A percentile compares a stretch with the other conserved stretches of the same genome.
These are phyloP conservation scores for Sesamia inferens DNA, from an alignment of 2,888 invertebrate species.

Conservation along the genomic window DNA sequence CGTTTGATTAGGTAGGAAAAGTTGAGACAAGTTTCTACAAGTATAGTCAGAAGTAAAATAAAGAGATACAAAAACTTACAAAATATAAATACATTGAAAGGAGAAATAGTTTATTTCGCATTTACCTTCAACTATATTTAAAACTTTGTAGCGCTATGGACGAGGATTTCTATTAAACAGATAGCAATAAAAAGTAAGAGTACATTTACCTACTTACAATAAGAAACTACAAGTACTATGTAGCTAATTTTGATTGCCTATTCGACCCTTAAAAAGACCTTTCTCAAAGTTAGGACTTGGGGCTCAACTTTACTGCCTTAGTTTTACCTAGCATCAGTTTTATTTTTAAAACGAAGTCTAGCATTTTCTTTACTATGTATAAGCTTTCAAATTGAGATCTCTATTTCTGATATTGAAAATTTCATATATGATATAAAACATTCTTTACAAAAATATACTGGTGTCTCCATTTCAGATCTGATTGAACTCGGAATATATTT, in stretches of 20 bases:
- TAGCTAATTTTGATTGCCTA: constrained; percentile 53
- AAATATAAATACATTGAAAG: constrained; percentile 49
- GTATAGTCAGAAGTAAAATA: constrained; percentile 68
- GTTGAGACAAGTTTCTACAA: constrained; percentile 69
- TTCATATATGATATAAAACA: not conserved
- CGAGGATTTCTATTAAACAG: constrained; percentile 37
- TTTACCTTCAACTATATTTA: constrained; percentile 25
- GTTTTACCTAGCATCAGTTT: constrained; percentile 29
- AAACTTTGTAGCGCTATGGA: constrained; percentile 37
- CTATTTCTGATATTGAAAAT: not conserved
- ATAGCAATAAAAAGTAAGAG: constrained; percentile 41
- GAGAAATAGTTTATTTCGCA: constrained; percentile 39
- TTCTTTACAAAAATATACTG: not conserved
- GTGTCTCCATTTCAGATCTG: not conserved
- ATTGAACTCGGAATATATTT: constrained; percentile 7
- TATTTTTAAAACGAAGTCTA: constrained; percentile 30
- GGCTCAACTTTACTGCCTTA: constrained; percentile 57
- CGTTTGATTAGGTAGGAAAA: constrained; percentile 83
- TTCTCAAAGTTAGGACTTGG: constrained; percentile 42
- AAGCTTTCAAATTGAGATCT: not conserved
- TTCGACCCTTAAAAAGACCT: constrained; percentile 57
- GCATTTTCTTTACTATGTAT: constrained; percentile 10
- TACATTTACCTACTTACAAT: constrained; percentile 42
- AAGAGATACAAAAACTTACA: constrained; percentile 64
- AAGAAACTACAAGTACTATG: constrained; percentile 27